Base-by-base conservation (phyloP, 1,140 invertebrate genomes). In the Periplaneta americana region DNA sequence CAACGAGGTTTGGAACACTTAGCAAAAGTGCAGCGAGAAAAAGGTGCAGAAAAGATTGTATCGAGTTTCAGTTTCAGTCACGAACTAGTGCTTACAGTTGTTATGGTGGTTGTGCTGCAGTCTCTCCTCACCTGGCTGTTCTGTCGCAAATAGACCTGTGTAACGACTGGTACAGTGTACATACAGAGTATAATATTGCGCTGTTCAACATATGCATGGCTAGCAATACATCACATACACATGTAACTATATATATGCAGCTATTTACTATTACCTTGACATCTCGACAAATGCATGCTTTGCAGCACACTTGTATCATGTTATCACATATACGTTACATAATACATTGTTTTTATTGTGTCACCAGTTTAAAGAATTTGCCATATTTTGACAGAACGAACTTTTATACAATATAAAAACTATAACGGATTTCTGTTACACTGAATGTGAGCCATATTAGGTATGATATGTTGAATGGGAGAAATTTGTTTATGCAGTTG, bases 1-100 rank as follows among this genome's bases (percentile, higher is more conserved):
- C 88, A 90, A 80, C 86, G 86, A 74, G 83, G 87, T 80, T 79
- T 89, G 35, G 88, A 89, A 80, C 88, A 89, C 83, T 83, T 88
- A 81, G 85, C 85, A 28, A 86, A 86, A 75, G 86, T 85, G 78
- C 88, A 89, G 84, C 85, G 88, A 80, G 86, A 84, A 35, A 66
- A 28, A 6, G 13, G n/a, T 28, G n/a, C 48, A 66, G 48, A 66
- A n/a, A 66, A 66, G 4, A 22, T n/a, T 22, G 48, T 28, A 8
- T 28, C 48, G 8, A 66, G n/a, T 28, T 66, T 66, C 28, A n/a
- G 48, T 66, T 28, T 66, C 48, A 66, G 48, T 66, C 48, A 66
- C 0, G 48, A 66, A 66, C 48, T 66, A 11, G 48, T 66, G 48
- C 5, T 28, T 28, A 66, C 48, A 28, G 48, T 80, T 33, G n/a